These are phyloP conservation scores for Phaonia tiefii DNA, from an alignment of 2,888 invertebrate species.

Conservation along the genomic window DNA sequence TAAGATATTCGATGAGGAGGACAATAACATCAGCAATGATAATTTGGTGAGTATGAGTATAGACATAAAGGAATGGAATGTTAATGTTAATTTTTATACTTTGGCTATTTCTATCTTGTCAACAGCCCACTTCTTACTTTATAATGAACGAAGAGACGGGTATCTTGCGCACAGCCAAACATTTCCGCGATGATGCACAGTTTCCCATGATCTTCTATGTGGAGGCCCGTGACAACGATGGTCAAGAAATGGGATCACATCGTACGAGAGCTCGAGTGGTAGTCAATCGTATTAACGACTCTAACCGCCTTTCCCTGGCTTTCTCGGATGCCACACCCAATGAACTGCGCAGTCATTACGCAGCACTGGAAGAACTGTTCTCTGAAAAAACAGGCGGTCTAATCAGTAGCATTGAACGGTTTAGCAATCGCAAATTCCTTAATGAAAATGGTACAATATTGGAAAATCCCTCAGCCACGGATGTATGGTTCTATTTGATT, in stretches of 20 bases:
- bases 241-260: constrained; percentile 81
- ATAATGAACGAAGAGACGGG: constrained; percentile 88
- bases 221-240: constrained; percentile 82
- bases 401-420: constrained; percentile 90
- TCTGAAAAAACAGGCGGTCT: constrained; percentile 84
- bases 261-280: constrained; percentile 78
- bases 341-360: constrained; percentile 82
- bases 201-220: constrained; percentile 89
- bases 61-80: not conserved
- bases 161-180: constrained; percentile 87
- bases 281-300: constrained; percentile 87
- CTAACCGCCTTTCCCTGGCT: constrained; percentile 89
- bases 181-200: constrained; percentile 85
- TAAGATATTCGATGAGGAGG: constrained; percentile 79
- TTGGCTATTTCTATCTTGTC: not conserved
- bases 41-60: constrained; percentile 72
- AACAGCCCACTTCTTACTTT: constrained; percentile 83
- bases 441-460: constrained; percentile 88
- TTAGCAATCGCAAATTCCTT: constrained; percentile 88
- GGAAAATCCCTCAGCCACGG: constrained; percentile 88
- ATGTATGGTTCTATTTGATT: constrained; percentile 92
- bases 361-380: constrained; percentile 81
- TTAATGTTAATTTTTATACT: not conserved
- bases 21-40: constrained; percentile 74
- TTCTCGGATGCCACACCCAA: constrained; percentile 89